Base-by-base conservation (phyloP, 1,140 invertebrate genomes). In the Heliothis subflexa region DNA sequence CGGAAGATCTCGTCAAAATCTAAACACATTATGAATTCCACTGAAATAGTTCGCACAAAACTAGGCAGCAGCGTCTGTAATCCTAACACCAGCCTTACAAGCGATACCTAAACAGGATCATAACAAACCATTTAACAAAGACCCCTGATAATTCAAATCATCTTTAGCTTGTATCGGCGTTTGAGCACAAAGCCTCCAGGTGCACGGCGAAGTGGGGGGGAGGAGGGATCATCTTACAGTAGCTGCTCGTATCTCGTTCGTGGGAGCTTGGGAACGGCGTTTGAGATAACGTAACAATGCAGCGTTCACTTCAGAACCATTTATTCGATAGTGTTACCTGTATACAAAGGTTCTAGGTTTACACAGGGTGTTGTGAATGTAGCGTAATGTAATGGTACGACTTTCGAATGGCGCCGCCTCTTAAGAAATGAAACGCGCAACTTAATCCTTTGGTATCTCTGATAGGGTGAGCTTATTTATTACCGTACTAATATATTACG, bases 231-330 rank as follows among this genome's bases (percentile, higher is more conserved):
- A 84, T 84, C 78, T 86, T 89, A 85, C 78, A 78, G 66, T 78
- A 83, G 85, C 83, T 13, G 18, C n/a, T 50, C 18, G 66, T 89
- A 85, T 86, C 81, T 61, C 85, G 77, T 73, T 82, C 52, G 55
- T 13, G 71, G 78, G 82, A 81, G 81, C 80, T 75, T 18, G 81
- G 78, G 57, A 77, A 77, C 88, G 21, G 21, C 21, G 83, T 84
- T 90, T 83, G 81, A 89, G 89, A 90, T 89, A 91, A 90, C 84
- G 83, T 76, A 83, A 91, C 88, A 89, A 91, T 91, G 87, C 87
- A 85, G 72, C 81, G 85, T 81, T 88, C 84, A 85, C 85, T 87
- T 88, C 79, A 76, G 78, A 80, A 85, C 81, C 82, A 87, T 92
- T 91, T 91, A 88, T 90, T 87, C 83, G 80, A 88, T 88, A 89